Evolutionary conservation across 2,113 vertebrate species (phyloP), one percentile per base, ranked within the genome.

Genomic region (Crotalus horridus): DNA sequence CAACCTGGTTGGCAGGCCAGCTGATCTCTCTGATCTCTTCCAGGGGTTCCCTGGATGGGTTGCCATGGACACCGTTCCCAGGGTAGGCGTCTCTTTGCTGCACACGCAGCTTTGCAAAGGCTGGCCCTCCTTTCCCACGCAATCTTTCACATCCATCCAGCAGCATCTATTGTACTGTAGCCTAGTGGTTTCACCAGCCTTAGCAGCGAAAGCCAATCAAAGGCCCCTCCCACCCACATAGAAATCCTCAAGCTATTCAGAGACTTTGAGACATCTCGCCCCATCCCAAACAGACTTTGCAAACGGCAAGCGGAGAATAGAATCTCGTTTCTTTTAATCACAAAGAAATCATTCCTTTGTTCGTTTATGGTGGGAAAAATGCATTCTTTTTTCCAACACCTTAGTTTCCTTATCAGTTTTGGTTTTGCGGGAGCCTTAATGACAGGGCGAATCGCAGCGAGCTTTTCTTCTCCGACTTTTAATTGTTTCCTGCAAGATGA

Each of bases 21-120:
- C 58, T 46, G 64, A 43, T 43, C 43, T 43, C 10, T 23, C 26
- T 26, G 69, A 46, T 81, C 46, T 53, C 43, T 43, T 69, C 15
- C 85, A 90, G 93, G 94, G 15, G 0, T 55, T 85, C 95, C 93
- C 93, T 94, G 93, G 0, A 46, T 64, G 55, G 0, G 94, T 95
- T 96, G 91, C 94, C 92, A 93, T 96, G 94, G 96, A 89, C 91
- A 96, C 95, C 0, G 81, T 15, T 17, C 92, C 89, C 69, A 3
- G 8, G 85, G 59, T 85, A 85, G 8, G 89, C 94, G 87, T 93
- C 88, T 69, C 48, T 0, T 59, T 12, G 3, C 56, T 12, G 13
- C 46, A 29, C 29, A 46, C 8, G 6, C 0, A 1, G 12, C 24
- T 48, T 48, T 48, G 85, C 24, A 6, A 26, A 26, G 1, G 46